Conservation (phyloP, 2,113 vertebrate species). For the Nanorana parkeri region DNA sequence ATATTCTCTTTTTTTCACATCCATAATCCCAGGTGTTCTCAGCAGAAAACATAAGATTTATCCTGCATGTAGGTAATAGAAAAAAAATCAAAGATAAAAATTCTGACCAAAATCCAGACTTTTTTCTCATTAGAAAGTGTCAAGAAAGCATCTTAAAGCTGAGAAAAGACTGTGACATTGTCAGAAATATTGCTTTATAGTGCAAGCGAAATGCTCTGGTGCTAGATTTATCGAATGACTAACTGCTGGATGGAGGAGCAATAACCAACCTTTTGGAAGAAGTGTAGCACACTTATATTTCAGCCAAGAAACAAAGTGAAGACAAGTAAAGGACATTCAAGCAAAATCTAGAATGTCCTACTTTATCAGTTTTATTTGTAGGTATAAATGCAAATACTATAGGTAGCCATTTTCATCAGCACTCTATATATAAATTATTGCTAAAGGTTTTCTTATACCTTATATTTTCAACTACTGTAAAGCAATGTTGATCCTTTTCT, state of each 20-base stretch:
- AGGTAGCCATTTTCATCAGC: too few species aligned
- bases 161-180: slow-evolving; percentile 10
- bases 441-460: too few species aligned
- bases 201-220: slow-evolving; percentile 10
- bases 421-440: too few species aligned
- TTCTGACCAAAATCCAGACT: neutral
- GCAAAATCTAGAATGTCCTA: neutral
- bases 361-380: too few species aligned
- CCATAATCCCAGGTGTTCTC: neutral
- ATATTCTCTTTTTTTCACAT: neutral
- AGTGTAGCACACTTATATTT: slow-evolving; percentile 25
- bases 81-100: neutral
- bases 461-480: too few species aligned
- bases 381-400: too few species aligned
- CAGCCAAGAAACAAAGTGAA: slow-evolving; percentile 40
- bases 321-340: slow-evolving; percentile 45
- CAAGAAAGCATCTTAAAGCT: slow-evolving; percentile 5
- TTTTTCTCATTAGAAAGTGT: slow-evolving; percentile 18
- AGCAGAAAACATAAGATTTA: neutral
- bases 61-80: neutral
- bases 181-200: slow-evolving; percentile 24
- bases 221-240: slow-evolving; percentile 39
- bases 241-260: slow-evolving; percentile 7
- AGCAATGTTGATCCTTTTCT: too few species aligned
- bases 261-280: slow-evolving; percentile 22